Evolutionary conservation across 2,797 vertebrate genomes (phyloP), one percentile per base, ranked within the genome.

Genomic region (Megalops cyprinoides): DNA sequence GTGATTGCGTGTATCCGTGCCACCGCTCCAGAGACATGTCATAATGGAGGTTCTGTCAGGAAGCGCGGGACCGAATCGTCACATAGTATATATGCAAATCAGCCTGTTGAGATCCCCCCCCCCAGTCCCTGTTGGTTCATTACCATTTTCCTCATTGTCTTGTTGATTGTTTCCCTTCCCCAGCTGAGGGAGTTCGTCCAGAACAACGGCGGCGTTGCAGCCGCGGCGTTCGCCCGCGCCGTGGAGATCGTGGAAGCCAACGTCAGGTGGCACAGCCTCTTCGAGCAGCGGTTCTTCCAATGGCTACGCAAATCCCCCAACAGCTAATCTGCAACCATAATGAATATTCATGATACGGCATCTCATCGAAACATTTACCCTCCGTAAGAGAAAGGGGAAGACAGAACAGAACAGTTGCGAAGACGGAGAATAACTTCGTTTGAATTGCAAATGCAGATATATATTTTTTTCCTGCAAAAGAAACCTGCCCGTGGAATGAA

Each of bases 221-320:
- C 94, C 82, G 94, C 95, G 58, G 96, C 97, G 7, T 94, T 97
- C 87, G 92, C 95, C 48, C 94, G 97, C 0, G 97, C 97, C 0
- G 90, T 98, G 86, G 97, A 99, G 93, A 97, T 98, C 0, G 98
- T 99, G 0, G 96, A 98, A 90, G 96, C 97, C 79, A 99, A 98
- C 37, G 97, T 99, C 37, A 93, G 92, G 83, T 99, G 97, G 97
- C 96, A 98, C 91, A 94, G 91, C 80, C 94, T 97, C 84, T 96
- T 97, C 86, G 95, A 96, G 85, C 96, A 96, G 79, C 96, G 96
- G 89, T 95, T 99, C 80, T 98, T 96, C 91, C 96, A 98, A 77
- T 99, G 98, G 98, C 93, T 99, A 81, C 95, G 96, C 84, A 93
- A 95, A 82, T 76, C 86, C 23, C 48, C 88, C 55, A 83, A 80